Evolutionary conservation across 2,113 vertebrate species (phyloP), one percentile per base, ranked within the genome.

Genomic region (Sorex araneus): DNA sequence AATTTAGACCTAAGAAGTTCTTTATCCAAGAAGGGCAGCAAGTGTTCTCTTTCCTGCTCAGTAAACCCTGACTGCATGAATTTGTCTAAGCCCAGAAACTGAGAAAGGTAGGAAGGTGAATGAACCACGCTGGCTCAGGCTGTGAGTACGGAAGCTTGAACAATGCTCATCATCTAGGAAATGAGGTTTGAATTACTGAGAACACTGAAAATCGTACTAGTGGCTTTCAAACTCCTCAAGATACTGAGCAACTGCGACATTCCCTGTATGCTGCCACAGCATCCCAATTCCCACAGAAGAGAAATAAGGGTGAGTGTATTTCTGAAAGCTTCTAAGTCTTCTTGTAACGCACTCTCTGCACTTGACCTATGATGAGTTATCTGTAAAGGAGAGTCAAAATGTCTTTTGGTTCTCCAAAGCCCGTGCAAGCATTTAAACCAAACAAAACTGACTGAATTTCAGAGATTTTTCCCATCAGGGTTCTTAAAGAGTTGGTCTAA

Each of bases 401-500:
- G 43, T 13, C 13, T 78, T 32, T 23, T 11, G 25, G 47, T 73
- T 47, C 81, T 69, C 70, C 81, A 89, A 89, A 93, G 64, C 16
- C 10, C 19, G 74, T n/a, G 78, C 6, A 92, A 91, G 21, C 71
- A 50, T 89, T 84, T 76, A 90, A 80, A 70, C 11, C 43, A 91
- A 57, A 93, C 84, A 74, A 45, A 47, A 19, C 43, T 73, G 71
- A 83, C 11, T 73, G 0, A 76, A 84, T 86, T 80, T n/a, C 45
- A 67, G 64, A 74, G 2, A 87, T 43, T 21, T 73, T 74, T 87
- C 74, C 6, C 28, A 81, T 18, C 12, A 71, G 18, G 3, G 2
- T 9, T 74, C 47, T 86, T 82, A 16, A 50, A 79, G 7, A 86
- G 27, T 74, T 32, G 32, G 57, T 60, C 57, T 60, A 60, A 19